Evolutionary conservation across 2,113 vertebrate species (phyloP).

Genomic region (Melanocharis versteri): DNA sequence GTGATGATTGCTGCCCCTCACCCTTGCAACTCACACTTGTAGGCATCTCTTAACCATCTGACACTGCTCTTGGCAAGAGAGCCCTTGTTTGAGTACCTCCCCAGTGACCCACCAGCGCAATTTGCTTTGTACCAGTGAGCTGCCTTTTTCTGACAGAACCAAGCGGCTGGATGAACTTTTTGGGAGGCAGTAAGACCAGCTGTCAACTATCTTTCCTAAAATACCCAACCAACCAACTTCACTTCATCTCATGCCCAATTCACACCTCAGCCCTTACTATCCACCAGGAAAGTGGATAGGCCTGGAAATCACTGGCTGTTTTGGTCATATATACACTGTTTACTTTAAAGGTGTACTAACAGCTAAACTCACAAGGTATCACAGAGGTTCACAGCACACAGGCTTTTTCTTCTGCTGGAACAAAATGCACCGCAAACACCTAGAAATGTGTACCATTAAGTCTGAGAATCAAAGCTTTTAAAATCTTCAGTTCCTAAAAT

Average conservation of each 20-base stretch:
- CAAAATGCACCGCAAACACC: not conserved
- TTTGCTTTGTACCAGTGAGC: not conserved
- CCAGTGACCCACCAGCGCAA: fast-evolving
- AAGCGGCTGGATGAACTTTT: not conserved
- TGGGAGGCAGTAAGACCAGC: not conserved
- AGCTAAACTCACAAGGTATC: not conserved
- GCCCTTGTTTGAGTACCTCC: not conserved
- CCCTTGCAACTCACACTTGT: fast-evolving
- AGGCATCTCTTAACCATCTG: not conserved
- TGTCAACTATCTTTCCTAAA: not conserved
- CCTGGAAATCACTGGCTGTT: not conserved
- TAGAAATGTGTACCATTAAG: not conserved
- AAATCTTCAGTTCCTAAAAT: not conserved
- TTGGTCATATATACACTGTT: not conserved
- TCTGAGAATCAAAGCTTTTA: not conserved
- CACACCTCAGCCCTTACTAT: not conserved
- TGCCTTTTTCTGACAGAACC: not conserved
- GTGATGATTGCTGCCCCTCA: fast-evolving
- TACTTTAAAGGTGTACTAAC: not conserved
- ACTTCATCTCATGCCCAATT: not conserved
- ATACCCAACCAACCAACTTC: not conserved
- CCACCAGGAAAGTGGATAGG: not conserved
- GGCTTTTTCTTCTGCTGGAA: not conserved
- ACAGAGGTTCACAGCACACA: not conserved
- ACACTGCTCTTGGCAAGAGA: not conserved